A percentile compares a stretch with the other conserved stretches of the same genome.
Conservation (phyloP, 2,797 vertebrate species). For the Eulemur albifrons region DNA sequence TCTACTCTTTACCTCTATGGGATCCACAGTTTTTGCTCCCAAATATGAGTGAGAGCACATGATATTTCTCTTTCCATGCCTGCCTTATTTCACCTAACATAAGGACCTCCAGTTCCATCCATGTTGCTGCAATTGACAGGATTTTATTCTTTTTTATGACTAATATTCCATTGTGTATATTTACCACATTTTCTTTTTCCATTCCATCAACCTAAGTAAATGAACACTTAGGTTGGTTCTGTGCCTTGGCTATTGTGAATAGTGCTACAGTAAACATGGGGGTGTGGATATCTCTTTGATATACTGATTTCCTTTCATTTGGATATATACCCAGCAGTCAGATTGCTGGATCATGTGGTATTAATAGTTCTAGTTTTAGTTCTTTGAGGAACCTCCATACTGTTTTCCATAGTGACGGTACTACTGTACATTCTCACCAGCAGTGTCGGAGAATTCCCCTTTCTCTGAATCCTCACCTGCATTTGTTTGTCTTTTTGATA, state of each 20-base stretch:
- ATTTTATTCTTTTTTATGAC: background rate
- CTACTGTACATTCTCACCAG: background rate
- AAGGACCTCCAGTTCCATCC: background rate
- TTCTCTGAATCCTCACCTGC: background rate
- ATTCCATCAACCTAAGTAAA: background rate
- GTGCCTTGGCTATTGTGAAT: background rate
- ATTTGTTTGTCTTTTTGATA: background rate
- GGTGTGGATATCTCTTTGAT: background rate
- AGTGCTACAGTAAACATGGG: background rate
- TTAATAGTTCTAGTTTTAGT: background rate
- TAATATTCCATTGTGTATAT: background rate
- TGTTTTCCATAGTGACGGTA: background rate
- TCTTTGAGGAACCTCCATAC: background rate
- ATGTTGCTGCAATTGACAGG: background rate
- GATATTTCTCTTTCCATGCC: background rate
- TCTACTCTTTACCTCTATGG: too few species aligned
- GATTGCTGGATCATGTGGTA: background rate
- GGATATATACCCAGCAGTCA: background rate
- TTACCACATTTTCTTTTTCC: background rate
- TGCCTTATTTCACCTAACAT: background rate
- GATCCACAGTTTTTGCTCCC: background rate
- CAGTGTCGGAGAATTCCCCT: background rate
- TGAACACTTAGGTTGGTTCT: background rate
- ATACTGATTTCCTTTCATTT: background rate
- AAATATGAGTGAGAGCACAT: background rate